These are phyloP conservation scores for Clusia tigrina DNA, from an alignment of 2,888 invertebrate genomes.

Conservation along the genomic window DNA sequence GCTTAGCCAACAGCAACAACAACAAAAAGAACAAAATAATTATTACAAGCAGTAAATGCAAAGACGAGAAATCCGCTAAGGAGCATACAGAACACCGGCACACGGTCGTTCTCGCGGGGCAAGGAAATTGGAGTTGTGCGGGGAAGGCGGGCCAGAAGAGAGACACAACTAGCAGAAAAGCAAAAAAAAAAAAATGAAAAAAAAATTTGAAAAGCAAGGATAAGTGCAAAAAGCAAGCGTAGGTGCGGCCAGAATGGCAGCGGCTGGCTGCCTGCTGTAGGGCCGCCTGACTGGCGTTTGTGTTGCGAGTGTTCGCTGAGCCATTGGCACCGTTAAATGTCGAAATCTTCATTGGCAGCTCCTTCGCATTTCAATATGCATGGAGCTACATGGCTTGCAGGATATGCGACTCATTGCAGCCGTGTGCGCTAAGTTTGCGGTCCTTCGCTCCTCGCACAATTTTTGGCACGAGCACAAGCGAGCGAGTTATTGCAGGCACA, in stretches of 20 bases:
- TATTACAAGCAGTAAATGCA: conserved; percentile 9
- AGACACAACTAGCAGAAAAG: background rate
- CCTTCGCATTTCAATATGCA: background rate
- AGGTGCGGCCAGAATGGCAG: too few species aligned
- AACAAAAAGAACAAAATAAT: conserved; percentile 11
- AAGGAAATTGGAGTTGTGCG: conserved; percentile 23
- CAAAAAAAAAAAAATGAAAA: background rate
- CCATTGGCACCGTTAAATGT: background rate
- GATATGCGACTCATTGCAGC: background rate
- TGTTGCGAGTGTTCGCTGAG: background rate
- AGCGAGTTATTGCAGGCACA: too few species aligned
- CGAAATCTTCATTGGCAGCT: background rate
- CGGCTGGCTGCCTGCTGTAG: background rate
- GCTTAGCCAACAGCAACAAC: conserved; percentile 23
- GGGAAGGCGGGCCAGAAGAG: background rate
- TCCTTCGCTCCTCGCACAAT: background rate
- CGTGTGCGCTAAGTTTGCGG: background rate
- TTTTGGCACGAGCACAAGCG: conserved; percentile 23
- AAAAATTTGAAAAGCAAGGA: too few species aligned
- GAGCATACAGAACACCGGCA: too few species aligned
- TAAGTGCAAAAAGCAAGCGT: too few species aligned
- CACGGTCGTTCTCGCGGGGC: too few species aligned
- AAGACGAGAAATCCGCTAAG: too few species aligned
- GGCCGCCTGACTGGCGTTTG: background rate
- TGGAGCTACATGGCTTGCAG: background rate